phyloP scores from a whole-genome alignment of 2,888 invertebrate genomes.

The Ligdia adustata region DNA sequence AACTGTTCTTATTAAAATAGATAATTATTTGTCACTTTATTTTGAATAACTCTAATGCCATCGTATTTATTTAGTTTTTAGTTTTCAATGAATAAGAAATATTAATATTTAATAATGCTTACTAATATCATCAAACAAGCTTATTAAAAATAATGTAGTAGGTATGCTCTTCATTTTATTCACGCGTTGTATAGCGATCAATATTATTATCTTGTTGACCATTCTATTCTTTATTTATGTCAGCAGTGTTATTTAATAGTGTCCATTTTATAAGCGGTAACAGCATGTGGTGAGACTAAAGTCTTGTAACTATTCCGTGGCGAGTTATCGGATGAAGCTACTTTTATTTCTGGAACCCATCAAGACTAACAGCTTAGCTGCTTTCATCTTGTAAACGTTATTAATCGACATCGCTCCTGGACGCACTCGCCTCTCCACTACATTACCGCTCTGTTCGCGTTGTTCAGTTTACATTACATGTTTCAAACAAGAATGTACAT shows the following conservation, averaged over 20 bases:
- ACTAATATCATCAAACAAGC: conserved; percentile 19
- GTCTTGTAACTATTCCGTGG: conserved; percentile 66
- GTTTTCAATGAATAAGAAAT: conserved; percentile 11
- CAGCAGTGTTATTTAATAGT: conserved; percentile 10
- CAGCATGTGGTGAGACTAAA: conserved; percentile 50
- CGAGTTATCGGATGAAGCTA: conserved; percentile 73
- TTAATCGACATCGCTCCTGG: conserved; percentile 80
- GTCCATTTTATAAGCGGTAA: conserved; percentile 12
- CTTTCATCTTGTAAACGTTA: conserved; percentile 83
- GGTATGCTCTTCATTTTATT: conserved; percentile 18
- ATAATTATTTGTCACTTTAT: conserved; percentile 27
- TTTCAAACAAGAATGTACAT: conserved; percentile 2
- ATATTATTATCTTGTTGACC: conserved; percentile 21
- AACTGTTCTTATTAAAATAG: conserved; percentile 21
- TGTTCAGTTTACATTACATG: conserved; percentile 41
- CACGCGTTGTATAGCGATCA: conserved; percentile 14
- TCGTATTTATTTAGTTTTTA: conserved; percentile 13
- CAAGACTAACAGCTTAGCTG: conserved; percentile 64
- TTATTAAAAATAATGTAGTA: conserved; percentile 20
- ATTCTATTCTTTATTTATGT: conserved; percentile 15
- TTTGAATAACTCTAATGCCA: conserved; percentile 10
- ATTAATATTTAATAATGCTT: conserved; percentile 19
- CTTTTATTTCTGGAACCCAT: conserved; percentile 80
- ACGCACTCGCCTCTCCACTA: conserved; percentile 56
- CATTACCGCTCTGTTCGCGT: conserved; percentile 27